A percentile compares a stretch with the other conserved stretches of the same genome.
Evolutionary conservation across 1,140 invertebrate genomes (phyloP).

Genomic region (Ceratosolen solmsi): DNA sequence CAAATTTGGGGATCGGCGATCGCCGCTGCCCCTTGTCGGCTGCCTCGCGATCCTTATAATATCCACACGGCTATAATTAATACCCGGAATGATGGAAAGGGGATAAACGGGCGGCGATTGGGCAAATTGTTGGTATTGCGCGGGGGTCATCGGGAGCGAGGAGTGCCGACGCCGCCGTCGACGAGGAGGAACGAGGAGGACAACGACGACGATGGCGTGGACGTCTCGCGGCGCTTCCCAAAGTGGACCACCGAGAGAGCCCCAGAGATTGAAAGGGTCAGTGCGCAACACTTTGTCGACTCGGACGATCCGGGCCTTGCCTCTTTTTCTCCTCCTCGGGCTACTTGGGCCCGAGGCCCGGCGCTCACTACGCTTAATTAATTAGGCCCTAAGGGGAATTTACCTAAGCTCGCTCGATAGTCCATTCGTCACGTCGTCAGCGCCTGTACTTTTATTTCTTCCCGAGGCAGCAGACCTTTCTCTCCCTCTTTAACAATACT

Average conservation of each 20-base stretch:
- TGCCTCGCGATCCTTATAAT: neutral
- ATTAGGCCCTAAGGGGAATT: conserved; percentile 24
- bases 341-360: conserved; percentile 12
- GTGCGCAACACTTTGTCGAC: neutral
- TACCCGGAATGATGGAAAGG: conserved; percentile 45
- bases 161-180: too few species aligned
- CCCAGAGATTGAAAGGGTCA: neutral
- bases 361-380: conserved; percentile 45
- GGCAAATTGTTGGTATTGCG: conserved; percentile 30
- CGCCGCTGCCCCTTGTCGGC: conserved; percentile 5
- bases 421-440: neutral
- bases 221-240: neutral
- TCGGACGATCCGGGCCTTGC: neutral
- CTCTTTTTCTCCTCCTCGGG: neutral
- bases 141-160: neutral
- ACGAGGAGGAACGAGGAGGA: too few species aligned
- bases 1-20: conserved; percentile 16
- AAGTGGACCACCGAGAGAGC: conserved; percentile 42
- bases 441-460: neutral
- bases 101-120: conserved; percentile 27
- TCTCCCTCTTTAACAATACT: too few species aligned
- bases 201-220: neutral
- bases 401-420: neutral
- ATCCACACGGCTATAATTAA: conserved; percentile 10
- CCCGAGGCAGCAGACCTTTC: too few species aligned